Conservation (phyloP, 2,113 vertebrate genomes). For the mouse (Mus musculus) region GRCm39 chr2:60664501-60665000, state of each 20-base stretch:
- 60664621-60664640: neutral
- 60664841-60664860: neutral
- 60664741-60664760: neutral
- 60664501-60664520: constrained; percentile 43
- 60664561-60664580: neutral
- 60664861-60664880: neutral
- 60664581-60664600: neutral
- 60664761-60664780: constrained; percentile 35
- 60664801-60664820: neutral
- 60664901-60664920: neutral
- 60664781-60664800: constrained; percentile 7
- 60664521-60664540: neutral
- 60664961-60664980: neutral
- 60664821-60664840: neutral
- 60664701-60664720: neutral
- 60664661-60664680: neutral
- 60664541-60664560: neutral
- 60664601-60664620: neutral
- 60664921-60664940: constrained; percentile 40
- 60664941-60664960: neutral
- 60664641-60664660: neutral
- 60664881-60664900: neutral
- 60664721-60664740: neutral
- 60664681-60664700: neutral
- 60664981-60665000: constrained; percentile 30